Base-by-base conservation (phyloP, 2,888 invertebrate species). In the Apamea crenata region DNA sequence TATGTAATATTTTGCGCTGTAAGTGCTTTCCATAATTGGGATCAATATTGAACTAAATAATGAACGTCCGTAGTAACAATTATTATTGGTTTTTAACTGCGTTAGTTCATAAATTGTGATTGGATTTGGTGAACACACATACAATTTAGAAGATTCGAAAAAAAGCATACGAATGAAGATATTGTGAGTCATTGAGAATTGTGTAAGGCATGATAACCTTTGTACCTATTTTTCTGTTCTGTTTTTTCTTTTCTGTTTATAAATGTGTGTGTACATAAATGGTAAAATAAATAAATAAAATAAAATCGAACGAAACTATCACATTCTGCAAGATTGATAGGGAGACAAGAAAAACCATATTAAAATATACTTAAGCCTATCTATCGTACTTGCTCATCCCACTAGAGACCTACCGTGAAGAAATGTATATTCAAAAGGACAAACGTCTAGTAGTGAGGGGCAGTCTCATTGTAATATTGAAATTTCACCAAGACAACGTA, bases 401-500 rank as follows among this genome's bases (percentile, higher is more conserved):
- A 72, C 74, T 47, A 70, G 47, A 80, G 78, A 85, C 78, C 77
- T 74, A 82, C 83, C 80, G 50, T 86, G 69, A 81, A 81, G 88
- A 77, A 69, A 86, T 80, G 79, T 81, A 81, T 87, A 86, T 83
- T 83, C 83, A 82, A 82, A 83, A 80, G 83, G 73, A 81, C 77
- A 74, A 84, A 85, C 77, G 85, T 84, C 88, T 88, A 82, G 85
- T 77, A 85, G 81, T 85, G 85, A 88, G 76, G 80, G 63, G 77
- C 36, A 81, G 73, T 82, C 85, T 84, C 80, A 89, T 89, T 89
- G 88, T 88, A 89, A 89, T 89, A 89, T 89, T 89, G 88, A 89
- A 88, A 89, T 89, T 81, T 80, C 67, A 77, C 71, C 77, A 78
- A 82, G 85, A 88, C 88, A 76, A 82, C 82, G 87, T 89, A 89